Base-by-base conservation (phyloP, 2,888 invertebrate genomes). In the Scaptomyza tumidula region DNA sequence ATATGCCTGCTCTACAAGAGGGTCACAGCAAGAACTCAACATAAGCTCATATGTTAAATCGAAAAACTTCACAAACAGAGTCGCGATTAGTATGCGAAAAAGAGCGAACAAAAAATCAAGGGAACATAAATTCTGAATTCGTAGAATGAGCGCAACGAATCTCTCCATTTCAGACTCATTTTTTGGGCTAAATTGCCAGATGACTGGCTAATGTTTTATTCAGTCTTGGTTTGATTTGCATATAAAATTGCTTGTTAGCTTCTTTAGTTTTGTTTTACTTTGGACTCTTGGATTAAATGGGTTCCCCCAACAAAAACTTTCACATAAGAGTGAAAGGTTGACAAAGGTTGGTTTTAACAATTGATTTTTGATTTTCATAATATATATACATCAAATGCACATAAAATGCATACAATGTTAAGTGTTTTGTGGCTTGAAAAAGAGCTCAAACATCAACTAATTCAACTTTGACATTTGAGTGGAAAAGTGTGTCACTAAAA, bases 241-340 rank as follows among this genome's bases (percentile, higher is more conserved):
- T 85, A 78, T 58, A 60, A 87, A 85, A 85, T 85, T 87, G 85
- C 74, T 83, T 78, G 80, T 80, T 78, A 63, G 80, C 62, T 66
- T 75, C 49, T 61, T 69, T 64, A 52, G 16, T 3, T 33, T 33
- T 24, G 35, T 50, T 35, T 35, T 33, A 9, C 61, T 74, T 62
- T 53, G 35, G 61, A 37, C 31, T 63, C 50, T 58, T 48, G 45
- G 54, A 61, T 67, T 55, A 52, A 66, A 79, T 63, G 64, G 64
- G 48, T 50, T 60, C 56, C 45, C 75, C 49, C 29, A 3, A 24
- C n/a, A 14, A 65, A 57, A 78, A 80, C 85, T 81, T 81, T 81
- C 85, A 73, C 77, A 16, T 62, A 31, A 29, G 79, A 78, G 76
- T 73, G 76, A 78, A 78, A 78, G 68, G 71, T 39, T 71, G 45